These are phyloP conservation scores for Euura saliciscinereae DNA, from an alignment of 1,140 invertebrate species.

Conservation along the genomic window DNA sequence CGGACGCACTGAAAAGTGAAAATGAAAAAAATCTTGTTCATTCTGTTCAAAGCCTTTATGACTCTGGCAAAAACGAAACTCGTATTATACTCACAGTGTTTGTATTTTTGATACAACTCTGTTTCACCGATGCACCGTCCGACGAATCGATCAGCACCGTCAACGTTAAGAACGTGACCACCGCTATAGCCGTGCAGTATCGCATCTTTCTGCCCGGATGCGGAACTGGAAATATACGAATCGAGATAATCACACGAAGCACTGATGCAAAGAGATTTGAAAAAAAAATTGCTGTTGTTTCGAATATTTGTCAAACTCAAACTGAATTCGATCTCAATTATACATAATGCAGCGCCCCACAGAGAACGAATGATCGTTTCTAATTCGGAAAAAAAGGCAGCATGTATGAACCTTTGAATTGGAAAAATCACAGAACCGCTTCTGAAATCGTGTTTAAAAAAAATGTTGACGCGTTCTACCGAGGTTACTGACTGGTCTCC, in stretches of 20 bases:
- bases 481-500: not conserved
- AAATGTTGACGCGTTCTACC: slow-evolving; percentile 1
- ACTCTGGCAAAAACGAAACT: not conserved
- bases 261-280: too few species aligned
- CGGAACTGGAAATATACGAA: too few species aligned
- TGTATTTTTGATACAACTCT: not conserved
- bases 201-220: not conserved
- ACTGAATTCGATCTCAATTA: too few species aligned
- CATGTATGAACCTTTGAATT: too few species aligned
- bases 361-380: too few species aligned
- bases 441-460: not conserved
- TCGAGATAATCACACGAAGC: too few species aligned
- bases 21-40: not conserved
- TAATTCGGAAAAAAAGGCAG: too few species aligned
- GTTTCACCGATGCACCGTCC: not conserved
- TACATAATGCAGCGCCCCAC: too few species aligned
- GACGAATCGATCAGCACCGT: not conserved
- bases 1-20: slow-evolving; percentile 18
- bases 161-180: not conserved
- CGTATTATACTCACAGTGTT: not conserved
- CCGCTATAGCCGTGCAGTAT: not conserved
- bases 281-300: too few species aligned
- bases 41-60: not conserved
- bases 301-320: too few species aligned
- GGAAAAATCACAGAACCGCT: too few species aligned